Evolutionary conservation across 2,113 vertebrate species (phyloP).

Genomic region (Alectura lathami): DNA sequence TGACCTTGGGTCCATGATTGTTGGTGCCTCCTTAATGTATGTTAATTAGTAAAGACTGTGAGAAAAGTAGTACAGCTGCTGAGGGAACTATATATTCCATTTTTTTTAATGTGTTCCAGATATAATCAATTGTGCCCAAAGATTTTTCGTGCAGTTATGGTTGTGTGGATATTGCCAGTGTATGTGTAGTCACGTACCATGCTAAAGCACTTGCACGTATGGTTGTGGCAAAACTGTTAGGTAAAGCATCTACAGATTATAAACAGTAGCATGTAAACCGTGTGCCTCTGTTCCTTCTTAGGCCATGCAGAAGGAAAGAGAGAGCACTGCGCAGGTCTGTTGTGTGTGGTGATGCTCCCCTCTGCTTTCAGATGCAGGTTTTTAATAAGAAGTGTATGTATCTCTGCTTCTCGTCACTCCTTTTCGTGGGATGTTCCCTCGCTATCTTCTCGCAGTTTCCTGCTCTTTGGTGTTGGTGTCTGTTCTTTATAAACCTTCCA

Average conservation of each 20-base stretch:
- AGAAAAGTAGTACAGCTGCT: slow-evolving; percentile 64
- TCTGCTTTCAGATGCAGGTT: slow-evolving; percentile 18
- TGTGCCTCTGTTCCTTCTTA: neutral
- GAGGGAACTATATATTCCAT: slow-evolving; percentile 46
- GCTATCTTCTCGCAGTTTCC: neutral
- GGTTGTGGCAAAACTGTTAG: neutral
- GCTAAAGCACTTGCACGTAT: neutral
- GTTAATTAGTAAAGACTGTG: slow-evolving; percentile 39
- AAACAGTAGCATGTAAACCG: neutral
- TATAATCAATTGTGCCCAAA: slow-evolving; percentile 22
- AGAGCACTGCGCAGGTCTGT: neutral
- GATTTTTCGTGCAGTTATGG: neutral
- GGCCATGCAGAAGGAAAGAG: neutral
- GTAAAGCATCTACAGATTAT: neutral
- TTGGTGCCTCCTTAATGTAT: slow-evolving; percentile 38
- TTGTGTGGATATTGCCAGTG: neutral
- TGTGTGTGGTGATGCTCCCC: neutral
- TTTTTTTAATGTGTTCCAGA: slow-evolving; percentile 60
- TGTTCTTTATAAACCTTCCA: slow-evolving; percentile 30
- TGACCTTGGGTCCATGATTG: neutral
- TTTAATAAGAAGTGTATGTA: slow-evolving; percentile 11
- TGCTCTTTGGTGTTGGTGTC: slow-evolving; percentile 37
- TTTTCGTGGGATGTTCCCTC: neutral
- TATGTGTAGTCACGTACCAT: neutral
- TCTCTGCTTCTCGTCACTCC: slow-evolving; percentile 53